Percentiles rank a stretch among this genome's conserved stretches.
phyloP scores from a whole-genome alignment of 2,888 invertebrate species.

The Mimas tiliae region DNA sequence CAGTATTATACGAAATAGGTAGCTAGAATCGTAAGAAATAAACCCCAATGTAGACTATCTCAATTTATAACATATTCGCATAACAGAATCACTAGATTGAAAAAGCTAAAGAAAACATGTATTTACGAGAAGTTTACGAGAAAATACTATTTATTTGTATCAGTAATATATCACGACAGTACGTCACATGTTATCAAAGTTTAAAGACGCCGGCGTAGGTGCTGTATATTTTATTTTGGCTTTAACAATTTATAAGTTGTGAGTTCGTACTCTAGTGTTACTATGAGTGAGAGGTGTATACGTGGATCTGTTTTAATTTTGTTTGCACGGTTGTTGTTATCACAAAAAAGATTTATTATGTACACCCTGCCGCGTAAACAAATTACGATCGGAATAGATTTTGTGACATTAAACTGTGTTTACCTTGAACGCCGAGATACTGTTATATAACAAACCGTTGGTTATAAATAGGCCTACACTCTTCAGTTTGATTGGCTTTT shows the following conservation, averaged over 20 bases:
- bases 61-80: not conserved
- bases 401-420: slow-evolving; percentile 26
- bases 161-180: slow-evolving; percentile 16
- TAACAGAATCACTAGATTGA: not conserved
- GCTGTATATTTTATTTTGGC: slow-evolving; percentile 20
- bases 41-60: not conserved
- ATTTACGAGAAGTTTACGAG: slow-evolving; percentile 14
- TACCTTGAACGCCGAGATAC: slow-evolving; percentile 7
- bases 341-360: slow-evolving; percentile 26
- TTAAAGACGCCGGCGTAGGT: slow-evolving; percentile 23
- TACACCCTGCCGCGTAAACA: slow-evolving; percentile 26
- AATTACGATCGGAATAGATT: slow-evolving; percentile 25
- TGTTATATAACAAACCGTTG: not conserved
- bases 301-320: slow-evolving; percentile 25
- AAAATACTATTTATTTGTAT: slow-evolving; percentile 24
- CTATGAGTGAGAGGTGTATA: slow-evolving; percentile 8
- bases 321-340: slow-evolving; percentile 18
- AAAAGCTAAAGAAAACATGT: not conserved
- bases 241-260: slow-evolving; percentile 19
- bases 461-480: not conserved
- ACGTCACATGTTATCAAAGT: slow-evolving; percentile 19
- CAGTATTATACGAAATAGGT: too few relatives aligned
- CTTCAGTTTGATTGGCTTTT: not conserved
- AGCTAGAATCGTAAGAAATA: too few relatives aligned
- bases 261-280: not conserved